Conservation (phyloP, 2,888 invertebrate species). For the Zhuqinia jingwanae region DNA sequence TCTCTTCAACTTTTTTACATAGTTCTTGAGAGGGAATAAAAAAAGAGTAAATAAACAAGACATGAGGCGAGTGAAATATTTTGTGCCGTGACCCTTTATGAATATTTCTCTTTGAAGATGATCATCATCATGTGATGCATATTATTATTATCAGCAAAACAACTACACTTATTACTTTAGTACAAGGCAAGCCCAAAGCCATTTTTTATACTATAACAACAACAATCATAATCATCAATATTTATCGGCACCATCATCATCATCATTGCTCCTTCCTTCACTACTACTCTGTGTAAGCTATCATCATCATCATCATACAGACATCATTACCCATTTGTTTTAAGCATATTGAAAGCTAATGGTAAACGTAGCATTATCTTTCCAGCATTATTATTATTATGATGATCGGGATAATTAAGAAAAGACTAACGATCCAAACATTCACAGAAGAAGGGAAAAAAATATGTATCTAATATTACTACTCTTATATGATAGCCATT, state of each 20-base stretch:
- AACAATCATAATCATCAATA: conserved; percentile 1
- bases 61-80: conserved; percentile 37
- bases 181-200: not conserved
- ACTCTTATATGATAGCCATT: not conserved
- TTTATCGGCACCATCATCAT: conserved; percentile 26
- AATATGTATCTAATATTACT: too few relatives aligned
- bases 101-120: conserved; percentile 40
- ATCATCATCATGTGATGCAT: too few relatives aligned
- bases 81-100: conserved; percentile 31
- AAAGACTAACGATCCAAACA: not conserved
- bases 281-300: too few relatives aligned
- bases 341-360: too few relatives aligned
- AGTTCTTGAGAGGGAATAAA: not conserved
- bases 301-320: conserved; percentile 17
- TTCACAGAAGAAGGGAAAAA: not conserved
- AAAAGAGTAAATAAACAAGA: conserved; percentile 12
- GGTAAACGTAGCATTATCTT: too few relatives aligned
- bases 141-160: not conserved
- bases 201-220: too few relatives aligned
- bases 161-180: too few relatives aligned
- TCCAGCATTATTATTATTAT: too few relatives aligned
- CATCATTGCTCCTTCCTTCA: not conserved
- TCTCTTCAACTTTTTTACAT: not conserved
- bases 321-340: not conserved
- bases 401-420: conserved; percentile 11